Evolutionary conservation across 2,888 invertebrate species (phyloP), one percentile per base, ranked within the genome.

Genomic region (Anodontia alba): DNA sequence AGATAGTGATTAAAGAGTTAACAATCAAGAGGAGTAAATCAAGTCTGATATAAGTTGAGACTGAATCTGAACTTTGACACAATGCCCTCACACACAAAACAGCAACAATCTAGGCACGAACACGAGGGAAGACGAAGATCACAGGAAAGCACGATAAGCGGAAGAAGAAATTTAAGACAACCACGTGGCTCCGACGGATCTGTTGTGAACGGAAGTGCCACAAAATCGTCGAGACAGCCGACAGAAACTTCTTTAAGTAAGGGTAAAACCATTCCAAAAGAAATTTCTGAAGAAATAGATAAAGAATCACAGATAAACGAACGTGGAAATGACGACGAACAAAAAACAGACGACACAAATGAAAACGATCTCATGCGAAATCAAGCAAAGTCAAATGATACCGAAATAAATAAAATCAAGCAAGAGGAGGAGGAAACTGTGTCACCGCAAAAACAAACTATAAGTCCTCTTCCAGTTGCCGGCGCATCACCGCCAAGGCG

Each of bases 181-280:
- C 36, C 67, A 17, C 36, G 68, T 29, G 36, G 33, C 10, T 49
- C 75, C n/a, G 67, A 67, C 15, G 49, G 75, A 43, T 62, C 73
- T 15, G 33, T 36, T 38, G 12, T 46, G 23, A 74, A 33, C 31
- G 66, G 66, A 74, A 74, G 49, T 68, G 49, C 46, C 33, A 49
- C 33, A 57, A 57, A 57, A 20, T 78, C 75, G 3, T 69, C 74
- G 29, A 69, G 78, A 80, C 67, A 73, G 68, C 73, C 70, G 49
- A 78, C 80, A 1, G 73, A 78, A 0, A 73, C 69, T 1, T 62
- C 62, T 33, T 17, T 62, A 23, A 20, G 3, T 17, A 8, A 8
- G 5, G 29, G 62, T 31, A 62, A 33, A 20, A 33, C 23, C 3
- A 33, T 17, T 7, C 33, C 31, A 33, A 54, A 54, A 54, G 54